phyloP scores from a whole-genome alignment of 2,113 vertebrate species.

The Paradoxurus hermaphroditus region DNA sequence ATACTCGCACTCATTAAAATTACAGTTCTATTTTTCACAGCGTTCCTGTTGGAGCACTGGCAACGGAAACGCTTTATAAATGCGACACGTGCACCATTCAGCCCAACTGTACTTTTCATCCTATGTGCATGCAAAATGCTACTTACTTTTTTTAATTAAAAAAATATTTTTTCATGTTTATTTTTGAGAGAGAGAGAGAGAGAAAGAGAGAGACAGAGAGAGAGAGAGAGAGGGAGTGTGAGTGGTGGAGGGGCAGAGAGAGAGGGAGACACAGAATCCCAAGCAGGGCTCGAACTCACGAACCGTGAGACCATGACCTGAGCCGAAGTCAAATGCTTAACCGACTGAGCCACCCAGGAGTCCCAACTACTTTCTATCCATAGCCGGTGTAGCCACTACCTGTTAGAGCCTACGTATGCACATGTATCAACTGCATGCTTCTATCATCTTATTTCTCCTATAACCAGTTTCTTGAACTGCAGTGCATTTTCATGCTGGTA shows the following conservation, averaged over 20 bases:
- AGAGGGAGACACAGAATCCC: too few relatives aligned
- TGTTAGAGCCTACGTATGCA: rapidly evolving
- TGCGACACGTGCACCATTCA: background rate
- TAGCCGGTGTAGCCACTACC: background rate
- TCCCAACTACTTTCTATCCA: background rate
- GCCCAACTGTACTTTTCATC: background rate
- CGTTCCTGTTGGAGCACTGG: background rate
- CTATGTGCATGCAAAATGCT: background rate
- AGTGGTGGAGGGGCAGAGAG: too few relatives aligned
- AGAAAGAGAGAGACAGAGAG: too few relatives aligned
- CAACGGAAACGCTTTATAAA: background rate
- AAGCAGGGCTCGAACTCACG: too few relatives aligned
- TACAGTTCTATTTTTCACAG: background rate
- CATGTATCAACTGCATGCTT: rapidly evolving
- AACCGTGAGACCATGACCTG: too few relatives aligned
- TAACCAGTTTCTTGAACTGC: background rate
- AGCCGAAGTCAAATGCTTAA: too few relatives aligned
- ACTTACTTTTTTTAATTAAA: too few relatives aligned
- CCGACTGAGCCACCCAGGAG: too few relatives aligned
- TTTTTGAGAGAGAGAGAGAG: too few relatives aligned
- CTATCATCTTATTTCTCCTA: background rate
- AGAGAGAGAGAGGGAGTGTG: too few relatives aligned
- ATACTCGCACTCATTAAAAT: background rate
- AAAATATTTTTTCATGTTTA: too few relatives aligned
- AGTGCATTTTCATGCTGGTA: background rate